Base-by-base conservation (phyloP, 2,113 vertebrate species). In the Solea senegalensis region DNA sequence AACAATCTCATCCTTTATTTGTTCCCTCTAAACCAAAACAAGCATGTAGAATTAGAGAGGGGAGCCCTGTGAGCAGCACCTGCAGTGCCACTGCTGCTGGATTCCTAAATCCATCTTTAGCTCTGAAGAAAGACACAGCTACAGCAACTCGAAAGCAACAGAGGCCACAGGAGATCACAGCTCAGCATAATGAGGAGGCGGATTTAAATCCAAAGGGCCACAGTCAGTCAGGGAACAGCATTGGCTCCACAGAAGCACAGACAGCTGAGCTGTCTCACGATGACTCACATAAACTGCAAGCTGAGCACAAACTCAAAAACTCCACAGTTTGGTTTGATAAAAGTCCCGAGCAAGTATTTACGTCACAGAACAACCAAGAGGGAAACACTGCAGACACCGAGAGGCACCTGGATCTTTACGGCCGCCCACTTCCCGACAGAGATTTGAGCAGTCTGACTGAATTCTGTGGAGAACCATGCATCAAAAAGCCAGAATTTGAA, bases 21-120 rank as follows among this genome's bases (percentile, higher is more conserved):
- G 72, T 88, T 77, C 85, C 92, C 40, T 21, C 86, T 7, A 90
- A 83, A 77, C 76, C 92, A 41, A 81, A 86, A 54, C 83, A 92
- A 72, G 91, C 86, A 66, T 28, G 9, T 26, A 62, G 84, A 50
- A 56, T 88, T 67, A 76, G 81, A 78, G 84, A 89, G 54, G 75
- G 73, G 7, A 87, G 43, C 43, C 5, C 45, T 13, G 45, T 48
- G 13, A 63, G 82, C 43, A 75, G 78, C 60, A 48, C 54, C 27
- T 74, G 27, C 26, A 69, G 3, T 10, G 52, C 81, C 9, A 26
- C 44, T 52, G 56, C 57, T 27, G 14, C 51, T 68, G 69, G 52
- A 49, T 63, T 48, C 66, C 52, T 11, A 34, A 70, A 62, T 69
- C 53, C 21, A 54, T 67, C 34, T 64, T 50, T n/a, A 57, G 9